Evolutionary conservation across 1,140 invertebrate genomes (phyloP), one percentile per base, ranked within the genome.

Genomic region (Diachasma alloeum): DNA sequence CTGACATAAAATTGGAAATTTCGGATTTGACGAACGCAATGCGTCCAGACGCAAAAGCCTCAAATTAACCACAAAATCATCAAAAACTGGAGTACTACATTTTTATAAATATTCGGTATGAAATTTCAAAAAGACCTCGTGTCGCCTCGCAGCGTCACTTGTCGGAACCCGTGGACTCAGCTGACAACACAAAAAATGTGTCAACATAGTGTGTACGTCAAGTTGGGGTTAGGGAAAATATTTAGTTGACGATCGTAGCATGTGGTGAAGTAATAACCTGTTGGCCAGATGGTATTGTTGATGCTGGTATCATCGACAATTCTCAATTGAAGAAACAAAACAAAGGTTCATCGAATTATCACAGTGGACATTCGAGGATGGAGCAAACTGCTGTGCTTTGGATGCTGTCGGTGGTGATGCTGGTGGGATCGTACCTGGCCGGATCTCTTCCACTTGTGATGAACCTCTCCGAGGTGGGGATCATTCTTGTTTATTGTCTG

Each of bases 391-490:
- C 93, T 80, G 93, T 97, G 77, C 89, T 98, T 70, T 91, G 96
- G 84, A 91, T 96, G 80, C 89, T 98, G 53, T 94, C 93, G 22
- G 80, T 97, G 75, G 95, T 98, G 66, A 99, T 99, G 98, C 90
- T 99, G 67, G 90, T 98, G 53, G 98, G 97, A 0, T 98, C 97
- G 75, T 99, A 97, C 90, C 86, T 98, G 36, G 94, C 97, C 78
- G 98, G 98, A 63, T 96, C 94, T 75, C 94, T 99, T 82, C 98
- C 98, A 26, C 90, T 99, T 78, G 93, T 97, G 74, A 95, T 99
- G 83, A 94, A 92, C 82, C 93, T 99, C 85, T 98, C 97, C 56
- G 97, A 99, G 94, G 98, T 98, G 92, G 10, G 63, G 8, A 36
- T 69, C 42, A 46, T 63, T 19, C 19, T 13, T 63, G 15, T 37